Evolutionary conservation across 2,797 vertebrate species (phyloP).

Genomic region (Iguana delicatissima): DNA sequence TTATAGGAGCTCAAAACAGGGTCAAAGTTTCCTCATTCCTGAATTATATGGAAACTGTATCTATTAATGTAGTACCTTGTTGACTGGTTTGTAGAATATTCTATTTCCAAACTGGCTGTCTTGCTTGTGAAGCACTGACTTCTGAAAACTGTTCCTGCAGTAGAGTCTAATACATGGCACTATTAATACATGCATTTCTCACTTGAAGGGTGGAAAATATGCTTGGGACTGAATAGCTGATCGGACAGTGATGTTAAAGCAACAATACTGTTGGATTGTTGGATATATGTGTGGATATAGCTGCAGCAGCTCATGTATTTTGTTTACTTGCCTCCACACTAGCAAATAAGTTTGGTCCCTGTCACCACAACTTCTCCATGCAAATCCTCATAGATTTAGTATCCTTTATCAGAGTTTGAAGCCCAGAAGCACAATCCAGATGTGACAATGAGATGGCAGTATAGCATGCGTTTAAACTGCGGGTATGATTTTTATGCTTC

Average conservation of each 20-base stretch:
- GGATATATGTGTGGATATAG: neutral
- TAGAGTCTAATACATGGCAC: neutral
- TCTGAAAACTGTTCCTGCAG: neutral
- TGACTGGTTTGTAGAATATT: neutral
- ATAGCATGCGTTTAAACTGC: neutral
- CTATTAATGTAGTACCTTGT: neutral
- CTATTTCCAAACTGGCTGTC: neutral
- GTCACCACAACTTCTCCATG: neutral
- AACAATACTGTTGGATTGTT: too few relatives aligned
- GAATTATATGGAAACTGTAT: neutral
- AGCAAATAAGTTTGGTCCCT: too few relatives aligned
- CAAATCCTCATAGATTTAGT: neutral
- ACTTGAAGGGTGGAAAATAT: neutral
- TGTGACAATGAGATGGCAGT: neutral
- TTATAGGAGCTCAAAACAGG: neutral
- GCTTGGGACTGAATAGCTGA: neutral
- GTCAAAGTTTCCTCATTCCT: neutral
- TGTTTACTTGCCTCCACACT: neutral
- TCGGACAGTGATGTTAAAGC: neutral
- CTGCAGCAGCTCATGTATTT: neutral
- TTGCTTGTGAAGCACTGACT: neutral
- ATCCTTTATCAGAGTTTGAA: neutral
- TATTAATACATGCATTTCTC: neutral
- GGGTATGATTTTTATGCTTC: neutral
- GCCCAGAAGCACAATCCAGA: neutral